phyloP scores from a whole-genome alignment of 1,140 invertebrate species.

The Chelonus insularis region DNA sequence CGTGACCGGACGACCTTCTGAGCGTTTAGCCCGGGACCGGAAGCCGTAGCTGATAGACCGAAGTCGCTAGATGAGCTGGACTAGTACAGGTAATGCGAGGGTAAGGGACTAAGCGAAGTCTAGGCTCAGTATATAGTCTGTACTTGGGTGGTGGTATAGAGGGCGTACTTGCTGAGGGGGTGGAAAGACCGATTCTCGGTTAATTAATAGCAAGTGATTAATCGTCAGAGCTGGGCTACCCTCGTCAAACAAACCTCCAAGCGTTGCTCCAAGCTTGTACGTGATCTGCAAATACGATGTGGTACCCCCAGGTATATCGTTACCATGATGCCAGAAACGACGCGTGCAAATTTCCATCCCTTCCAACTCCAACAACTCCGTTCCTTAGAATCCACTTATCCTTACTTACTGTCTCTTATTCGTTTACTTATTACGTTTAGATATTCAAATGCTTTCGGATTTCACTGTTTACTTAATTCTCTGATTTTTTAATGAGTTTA shows the following conservation, averaged over 20 bases:
- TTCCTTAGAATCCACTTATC: no score
- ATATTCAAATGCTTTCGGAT: no score
- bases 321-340: no score
- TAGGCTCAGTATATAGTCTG: neutral
- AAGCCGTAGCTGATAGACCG: conserved; percentile 16
- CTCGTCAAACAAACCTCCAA: conserved; percentile 50
- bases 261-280: conserved; percentile 36
- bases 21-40: conserved; percentile 7
- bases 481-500: no score
- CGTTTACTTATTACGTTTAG: no score
- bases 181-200: conserved; percentile 39
- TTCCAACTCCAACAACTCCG: no score
- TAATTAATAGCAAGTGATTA: conserved; percentile 54
- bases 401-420: no score
- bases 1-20: conserved; percentile 40
- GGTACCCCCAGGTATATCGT: no score
- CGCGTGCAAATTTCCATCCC: no score
- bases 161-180: neutral
- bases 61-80: neutral
- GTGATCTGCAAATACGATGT: conserved; percentile 43
- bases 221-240: conserved; percentile 44
- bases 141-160: neutral
- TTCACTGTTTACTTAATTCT: no score
- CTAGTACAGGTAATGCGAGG: no score
- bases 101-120: no score